Percentiles rank a stretch among this genome's conserved stretches.
These are phyloP conservation scores for Leptopilina clavipes DNA, from an alignment of 1,140 invertebrate species.

Conservation along the genomic window DNA sequence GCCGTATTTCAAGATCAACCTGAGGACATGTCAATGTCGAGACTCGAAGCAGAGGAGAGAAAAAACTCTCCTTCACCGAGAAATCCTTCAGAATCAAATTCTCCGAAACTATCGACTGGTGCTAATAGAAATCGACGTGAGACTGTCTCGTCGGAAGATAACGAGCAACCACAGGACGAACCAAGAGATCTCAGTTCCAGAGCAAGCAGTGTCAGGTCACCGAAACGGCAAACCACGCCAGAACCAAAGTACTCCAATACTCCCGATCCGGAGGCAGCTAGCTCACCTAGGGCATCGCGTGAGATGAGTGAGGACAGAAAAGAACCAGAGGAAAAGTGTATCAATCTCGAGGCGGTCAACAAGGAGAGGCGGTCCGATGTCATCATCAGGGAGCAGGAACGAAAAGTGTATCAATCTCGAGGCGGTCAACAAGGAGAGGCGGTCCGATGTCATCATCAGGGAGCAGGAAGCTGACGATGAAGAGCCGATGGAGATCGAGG, in stretches of 20 bases:
- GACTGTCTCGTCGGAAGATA: conserved; percentile 33
- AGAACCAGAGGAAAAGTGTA: conserved; percentile 40
- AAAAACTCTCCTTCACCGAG: conserved; percentile 58
- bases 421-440: conserved; percentile 48
- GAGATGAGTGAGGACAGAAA: conserved; percentile 33
- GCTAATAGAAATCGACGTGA: conserved; percentile 15
- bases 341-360: too few relatives aligned
- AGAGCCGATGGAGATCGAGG: conserved; percentile 57
- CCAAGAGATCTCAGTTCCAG: conserved; percentile 71
- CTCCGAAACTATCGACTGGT: conserved; percentile 42
- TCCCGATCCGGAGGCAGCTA: conserved; percentile 34
- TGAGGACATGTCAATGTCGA: conserved; percentile 78
- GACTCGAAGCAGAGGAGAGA: conserved; percentile 64
- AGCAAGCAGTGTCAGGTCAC: conserved; percentile 62
- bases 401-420: too few relatives aligned
- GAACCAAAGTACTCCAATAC: conserved; percentile 61
- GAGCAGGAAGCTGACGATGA: conserved; percentile 41
- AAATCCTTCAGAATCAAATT: conserved; percentile 45
- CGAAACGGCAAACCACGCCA: conserved; percentile 58
- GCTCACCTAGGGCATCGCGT: background rate
- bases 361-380: conserved; percentile 49
- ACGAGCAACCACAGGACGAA: conserved; percentile 58
- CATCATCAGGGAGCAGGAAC: conserved; percentile 23
- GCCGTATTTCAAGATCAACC: conserved; percentile 77
- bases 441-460: conserved; percentile 39